These are phyloP conservation scores for Apotomis betuletana DNA, from an alignment of 2,888 invertebrate species.

Conservation along the genomic window DNA sequence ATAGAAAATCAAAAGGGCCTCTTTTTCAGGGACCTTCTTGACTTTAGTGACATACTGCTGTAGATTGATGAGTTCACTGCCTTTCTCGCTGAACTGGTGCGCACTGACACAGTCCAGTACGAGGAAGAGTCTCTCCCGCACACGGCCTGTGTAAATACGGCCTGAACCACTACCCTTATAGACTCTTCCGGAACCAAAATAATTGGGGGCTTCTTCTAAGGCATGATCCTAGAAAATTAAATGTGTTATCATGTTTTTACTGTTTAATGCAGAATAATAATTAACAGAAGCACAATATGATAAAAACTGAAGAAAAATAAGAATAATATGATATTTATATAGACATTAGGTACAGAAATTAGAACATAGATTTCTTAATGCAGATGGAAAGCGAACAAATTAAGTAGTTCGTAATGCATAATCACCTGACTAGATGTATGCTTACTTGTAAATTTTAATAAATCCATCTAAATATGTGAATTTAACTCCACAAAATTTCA, in stretches of 20 bases:
- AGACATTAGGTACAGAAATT: no score
- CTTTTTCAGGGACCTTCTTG: conserved; percentile 88
- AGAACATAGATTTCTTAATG: no score
- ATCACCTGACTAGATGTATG: no score
- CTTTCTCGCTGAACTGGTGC: conserved; percentile 85
- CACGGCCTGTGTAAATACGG: conserved; percentile 82
- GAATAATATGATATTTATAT: no score
- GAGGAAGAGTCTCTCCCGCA: conserved; percentile 85
- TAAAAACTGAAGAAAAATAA: no score
- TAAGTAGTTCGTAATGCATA: no score
- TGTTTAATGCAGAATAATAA: neutral
- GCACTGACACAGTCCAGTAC: conserved; percentile 89
- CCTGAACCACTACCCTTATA: conserved; percentile 62
- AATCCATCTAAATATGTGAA: no score
- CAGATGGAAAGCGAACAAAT: no score
- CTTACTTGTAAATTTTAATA: no score
- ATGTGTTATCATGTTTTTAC: neutral
- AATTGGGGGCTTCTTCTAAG: conserved; percentile 84
- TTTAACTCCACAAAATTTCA: no score
- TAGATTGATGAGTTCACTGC: conserved; percentile 85
- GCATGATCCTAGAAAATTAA: conserved; percentile 85
- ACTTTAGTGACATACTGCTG: conserved; percentile 91
- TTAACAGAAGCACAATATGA: no score
- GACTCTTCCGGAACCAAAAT: conserved; percentile 64
- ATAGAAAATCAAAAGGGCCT: conserved; percentile 88